phyloP scores from a whole-genome alignment of 2,888 invertebrate genomes.

The Leptura quadrifasciata region DNA sequence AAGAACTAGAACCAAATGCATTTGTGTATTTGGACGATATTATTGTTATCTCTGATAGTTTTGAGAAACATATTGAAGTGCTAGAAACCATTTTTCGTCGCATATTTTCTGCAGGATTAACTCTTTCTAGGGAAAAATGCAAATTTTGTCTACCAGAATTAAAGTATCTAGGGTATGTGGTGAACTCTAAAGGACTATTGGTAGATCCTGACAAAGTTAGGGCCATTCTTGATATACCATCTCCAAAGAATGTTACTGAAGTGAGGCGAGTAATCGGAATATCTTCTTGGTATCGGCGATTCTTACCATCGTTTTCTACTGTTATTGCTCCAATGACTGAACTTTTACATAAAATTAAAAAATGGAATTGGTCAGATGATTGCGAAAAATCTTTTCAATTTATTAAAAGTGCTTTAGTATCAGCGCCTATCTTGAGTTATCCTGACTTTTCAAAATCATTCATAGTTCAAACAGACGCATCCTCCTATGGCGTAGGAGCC shows the following conservation, averaged over 20 bases:
- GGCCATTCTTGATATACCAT: not conserved
- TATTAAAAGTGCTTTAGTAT: not conserved
- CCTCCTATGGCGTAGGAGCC: no score
- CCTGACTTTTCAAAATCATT: not conserved
- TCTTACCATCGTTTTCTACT: not conserved
- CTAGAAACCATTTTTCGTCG: no score
- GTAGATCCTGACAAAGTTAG: not conserved
- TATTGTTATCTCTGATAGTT: no score
- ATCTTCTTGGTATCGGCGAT: constrained; percentile 9
- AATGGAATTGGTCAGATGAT: not conserved
- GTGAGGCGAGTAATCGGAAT: not conserved
- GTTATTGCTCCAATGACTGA: not conserved
- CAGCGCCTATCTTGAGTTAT: not conserved
- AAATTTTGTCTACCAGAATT: no score
- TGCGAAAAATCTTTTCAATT: constrained; percentile 9
- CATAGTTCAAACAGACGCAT: not conserved
- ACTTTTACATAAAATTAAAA: not conserved
- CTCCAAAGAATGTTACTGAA: not conserved
- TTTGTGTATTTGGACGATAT: no score
- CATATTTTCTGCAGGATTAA: no score
- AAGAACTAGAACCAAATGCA: no score
- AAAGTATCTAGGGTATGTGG: not conserved
- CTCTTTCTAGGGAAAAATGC: no score
- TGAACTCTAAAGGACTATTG: not conserved
- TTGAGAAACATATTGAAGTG: no score